These are phyloP conservation scores for Micropterix aruncella DNA, from an alignment of 2,888 invertebrate species.

Conservation along the genomic window DNA sequence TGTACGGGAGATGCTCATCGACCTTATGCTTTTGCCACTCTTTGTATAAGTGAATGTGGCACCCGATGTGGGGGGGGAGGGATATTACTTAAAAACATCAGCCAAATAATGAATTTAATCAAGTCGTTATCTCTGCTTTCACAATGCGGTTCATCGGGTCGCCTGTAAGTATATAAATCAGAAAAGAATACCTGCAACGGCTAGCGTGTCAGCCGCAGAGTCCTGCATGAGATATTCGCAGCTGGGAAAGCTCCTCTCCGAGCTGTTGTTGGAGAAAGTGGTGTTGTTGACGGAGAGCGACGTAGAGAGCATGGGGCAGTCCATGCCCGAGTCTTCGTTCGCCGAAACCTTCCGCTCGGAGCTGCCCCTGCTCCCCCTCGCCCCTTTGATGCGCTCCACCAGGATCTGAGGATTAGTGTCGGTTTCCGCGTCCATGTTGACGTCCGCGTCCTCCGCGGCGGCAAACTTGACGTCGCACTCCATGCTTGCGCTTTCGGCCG, in stretches of 20 bases:
- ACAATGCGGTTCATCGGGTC: no score
- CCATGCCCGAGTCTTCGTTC: constrained; percentile 10
- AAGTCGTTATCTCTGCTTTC: no score
- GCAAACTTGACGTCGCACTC: background rate
- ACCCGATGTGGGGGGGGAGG: no score
- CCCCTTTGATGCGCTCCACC: background rate
- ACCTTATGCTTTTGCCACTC: no score
- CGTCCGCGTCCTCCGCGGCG: background rate
- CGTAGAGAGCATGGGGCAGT: constrained; percentile 9
- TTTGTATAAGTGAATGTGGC: no score
- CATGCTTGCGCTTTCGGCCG: background rate
- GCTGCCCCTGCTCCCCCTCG: background rate
- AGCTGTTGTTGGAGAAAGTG: constrained; percentile 7
- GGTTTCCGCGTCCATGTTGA: background rate
- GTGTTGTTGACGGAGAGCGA: constrained; percentile 10
- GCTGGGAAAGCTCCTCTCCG: constrained; percentile 7
- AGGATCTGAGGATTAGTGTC: background rate
- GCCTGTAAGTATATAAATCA: no score
- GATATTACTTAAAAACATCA: no score
- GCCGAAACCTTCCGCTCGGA: background rate
- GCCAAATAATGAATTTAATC: no score
- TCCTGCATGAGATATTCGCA: constrained; percentile 6
- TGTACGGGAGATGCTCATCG: no score
- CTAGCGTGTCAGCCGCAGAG: constrained; percentile 1
- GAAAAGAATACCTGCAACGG: no score